Conservation (phyloP, 1,140 invertebrate genomes). For the Meloidogyne floridensis region DNA sequence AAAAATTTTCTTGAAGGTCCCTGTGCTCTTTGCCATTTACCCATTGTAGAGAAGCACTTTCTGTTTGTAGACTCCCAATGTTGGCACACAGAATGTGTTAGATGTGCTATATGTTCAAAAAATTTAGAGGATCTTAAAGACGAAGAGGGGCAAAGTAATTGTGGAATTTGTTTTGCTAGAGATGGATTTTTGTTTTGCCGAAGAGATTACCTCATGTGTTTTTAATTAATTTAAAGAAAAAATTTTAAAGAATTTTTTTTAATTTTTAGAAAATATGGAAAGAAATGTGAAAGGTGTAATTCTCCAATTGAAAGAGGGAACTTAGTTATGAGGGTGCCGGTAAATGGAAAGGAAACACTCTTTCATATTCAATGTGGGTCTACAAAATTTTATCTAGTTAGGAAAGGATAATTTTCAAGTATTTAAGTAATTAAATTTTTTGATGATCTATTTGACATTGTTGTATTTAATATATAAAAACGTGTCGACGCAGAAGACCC, state of each 20-base stretch:
- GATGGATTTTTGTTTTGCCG: background rate
- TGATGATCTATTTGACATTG: no score
- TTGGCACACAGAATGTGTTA: constrained; percentile 41
- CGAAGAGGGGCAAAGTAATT: background rate
- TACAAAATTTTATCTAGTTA: background rate
- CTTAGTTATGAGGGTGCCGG: constrained; percentile 26
- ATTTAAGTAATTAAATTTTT: background rate
- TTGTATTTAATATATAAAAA: no score
- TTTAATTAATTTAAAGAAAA: background rate
- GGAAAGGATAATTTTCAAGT: background rate
- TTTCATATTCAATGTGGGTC: constrained; percentile 25
- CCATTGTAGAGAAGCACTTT: constrained; percentile 37
- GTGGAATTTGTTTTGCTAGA: no score
- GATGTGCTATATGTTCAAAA: constrained; percentile 33
- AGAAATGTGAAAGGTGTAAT: constrained; percentile 12
- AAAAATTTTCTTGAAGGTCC: constrained; percentile 8
- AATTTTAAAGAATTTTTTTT: background rate
- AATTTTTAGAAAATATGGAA: constrained; percentile 28
- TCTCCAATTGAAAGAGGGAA: constrained; percentile 11
- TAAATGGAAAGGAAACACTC: constrained; percentile 2
- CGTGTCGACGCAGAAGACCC: no score
- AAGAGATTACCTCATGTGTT: constrained; percentile 16
- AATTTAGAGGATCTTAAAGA: constrained; percentile 27
- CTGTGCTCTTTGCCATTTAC: constrained; percentile 31
- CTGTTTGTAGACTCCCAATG: constrained; percentile 37